These are phyloP conservation scores for Syrphus vitripennis DNA, from an alignment of 2,888 invertebrate species.

Conservation along the genomic window DNA sequence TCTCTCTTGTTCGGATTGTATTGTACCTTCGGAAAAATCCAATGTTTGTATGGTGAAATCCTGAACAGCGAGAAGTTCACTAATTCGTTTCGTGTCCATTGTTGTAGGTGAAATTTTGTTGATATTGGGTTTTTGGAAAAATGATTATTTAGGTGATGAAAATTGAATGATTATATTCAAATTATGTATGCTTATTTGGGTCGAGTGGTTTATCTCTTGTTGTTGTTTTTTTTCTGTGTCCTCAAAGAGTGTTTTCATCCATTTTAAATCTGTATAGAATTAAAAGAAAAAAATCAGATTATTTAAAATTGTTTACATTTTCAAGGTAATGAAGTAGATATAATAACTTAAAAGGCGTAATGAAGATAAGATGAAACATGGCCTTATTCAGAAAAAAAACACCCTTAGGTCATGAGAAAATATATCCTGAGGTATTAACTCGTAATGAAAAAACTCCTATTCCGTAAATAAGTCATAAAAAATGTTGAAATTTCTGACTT, in stretches of 20 bases:
- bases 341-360: no score
- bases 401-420: no score
- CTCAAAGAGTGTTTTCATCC: neutral
- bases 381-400: no score
- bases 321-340: no score
- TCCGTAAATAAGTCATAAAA: no score
- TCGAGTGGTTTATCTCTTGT: neutral
- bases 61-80: slow-evolving; percentile 64
- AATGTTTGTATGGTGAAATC: slow-evolving; percentile 72
- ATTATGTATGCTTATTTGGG: neutral
- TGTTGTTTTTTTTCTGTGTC: neutral
- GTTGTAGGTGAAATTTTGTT: slow-evolving; percentile 10
- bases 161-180: neutral
- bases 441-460: no score
- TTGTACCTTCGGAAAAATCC: slow-evolving; percentile 74
- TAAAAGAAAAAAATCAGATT: neutral
- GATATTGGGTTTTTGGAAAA: neutral
- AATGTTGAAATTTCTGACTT: no score
- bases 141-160: neutral
- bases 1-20: slow-evolving; percentile 76
- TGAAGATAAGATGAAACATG: no score
- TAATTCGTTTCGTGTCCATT: slow-evolving; percentile 70
- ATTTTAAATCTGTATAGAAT: slow-evolving; percentile 1
- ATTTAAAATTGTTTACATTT: neutral
- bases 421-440: no score